Base-by-base conservation (phyloP, 1,140 invertebrate species). In the Meloidogyne floridensis region DNA sequence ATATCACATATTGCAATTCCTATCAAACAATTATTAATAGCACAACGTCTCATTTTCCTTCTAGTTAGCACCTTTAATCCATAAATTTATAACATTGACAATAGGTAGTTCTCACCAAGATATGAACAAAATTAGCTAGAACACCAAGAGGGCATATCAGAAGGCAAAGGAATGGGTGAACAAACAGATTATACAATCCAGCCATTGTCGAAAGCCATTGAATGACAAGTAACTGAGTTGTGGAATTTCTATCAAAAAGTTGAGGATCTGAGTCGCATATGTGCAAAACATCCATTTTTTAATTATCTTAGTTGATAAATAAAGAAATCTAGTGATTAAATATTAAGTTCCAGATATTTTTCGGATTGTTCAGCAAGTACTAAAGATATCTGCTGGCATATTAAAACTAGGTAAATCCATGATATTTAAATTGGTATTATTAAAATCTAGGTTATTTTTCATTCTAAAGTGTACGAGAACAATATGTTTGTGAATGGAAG, bases 1-100 rank as follows among this genome's bases (percentile, higher is more conserved):
- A 87, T 85, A 74, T 87, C 86, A 71, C 86, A 87, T 42, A 86
- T 73, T 0, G 85, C 86, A 43, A 88, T 86, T 18, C 86, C 86
- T 20, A 87, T 88, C 32, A 87, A 72, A 20, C 86, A 73, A 53
- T 73, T 81, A 73, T 87, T 87, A 0, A 87, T 81, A 56, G 86
- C 85, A 72, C 87, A 87, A 32, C 83, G 47, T 9, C 86, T 43
- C 86, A 87, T 87, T 71, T 87, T 83, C 42, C 87, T 73, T 42
- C 86, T 15, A 43, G 86, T 87, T 15, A 87, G 76, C 42, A 87
- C 86, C 77, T 79, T 32, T 54, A 77, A 54, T 7, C 32, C 7
- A n/a, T 8, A 5, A 65, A 7, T 65, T 65, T 6, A 65, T 0
- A 6, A 11, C 13, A 54, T 9, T 18, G 0, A 8, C 0, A 71